These are phyloP conservation scores for Sebastes itinus DNA, from an alignment of 2,797 vertebrate species.

Conservation along the genomic window DNA sequence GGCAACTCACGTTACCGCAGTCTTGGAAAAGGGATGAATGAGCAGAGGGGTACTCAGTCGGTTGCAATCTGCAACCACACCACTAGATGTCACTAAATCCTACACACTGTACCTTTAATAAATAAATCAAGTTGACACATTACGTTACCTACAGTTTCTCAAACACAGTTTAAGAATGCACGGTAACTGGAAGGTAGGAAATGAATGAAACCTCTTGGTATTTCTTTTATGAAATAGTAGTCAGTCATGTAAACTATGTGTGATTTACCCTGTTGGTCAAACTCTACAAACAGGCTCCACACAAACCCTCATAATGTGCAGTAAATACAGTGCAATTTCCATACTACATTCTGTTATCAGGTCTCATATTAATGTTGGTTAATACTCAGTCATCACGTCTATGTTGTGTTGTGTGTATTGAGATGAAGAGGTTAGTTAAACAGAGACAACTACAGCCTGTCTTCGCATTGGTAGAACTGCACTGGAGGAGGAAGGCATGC, in stretches of 20 bases:
- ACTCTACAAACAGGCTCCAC: neutral
- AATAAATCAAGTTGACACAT: neutral
- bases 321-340: slow-evolving; percentile 40
- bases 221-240: neutral
- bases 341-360: slow-evolving; percentile 17
- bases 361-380: slow-evolving; percentile 1
- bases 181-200: neutral
- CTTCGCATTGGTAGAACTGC: slow-evolving; percentile 22
- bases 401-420: neutral
- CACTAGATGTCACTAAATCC: too few relatives aligned
- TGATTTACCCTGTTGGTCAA: neutral
- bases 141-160: neutral
- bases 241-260: neutral
- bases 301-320: neutral
- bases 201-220: neutral
- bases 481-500: slow-evolving; percentile 53
- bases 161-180: neutral
- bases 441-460: slow-evolving; percentile 9
- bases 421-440: slow-evolving; percentile 7
- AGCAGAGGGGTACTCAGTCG: too few relatives aligned
- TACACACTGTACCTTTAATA: neutral
- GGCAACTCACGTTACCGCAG: too few relatives aligned
- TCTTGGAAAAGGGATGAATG: too few relatives aligned
- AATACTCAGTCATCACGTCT: neutral
- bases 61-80: too few relatives aligned